Percentiles rank a stretch among this genome's conserved stretches.
Evolutionary conservation across 2,113 vertebrate genomes (phyloP).

Genomic region (Pachycephala philippinensis): DNA sequence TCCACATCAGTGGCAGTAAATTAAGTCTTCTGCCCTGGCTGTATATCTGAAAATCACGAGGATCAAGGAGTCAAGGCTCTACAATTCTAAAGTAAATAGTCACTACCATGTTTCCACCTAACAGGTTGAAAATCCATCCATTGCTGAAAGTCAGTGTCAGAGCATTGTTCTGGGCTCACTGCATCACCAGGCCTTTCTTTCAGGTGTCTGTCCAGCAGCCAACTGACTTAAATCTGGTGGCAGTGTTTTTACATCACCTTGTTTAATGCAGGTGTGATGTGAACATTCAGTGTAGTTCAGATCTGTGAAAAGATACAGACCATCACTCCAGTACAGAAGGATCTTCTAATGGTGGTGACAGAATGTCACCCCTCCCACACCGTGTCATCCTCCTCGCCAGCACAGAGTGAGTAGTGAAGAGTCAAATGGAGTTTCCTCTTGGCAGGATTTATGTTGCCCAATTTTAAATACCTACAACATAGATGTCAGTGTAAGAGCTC

Average conservation of each 20-base stretch:
- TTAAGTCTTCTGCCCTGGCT: not conserved
- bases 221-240: not conserved
- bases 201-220: not conserved
- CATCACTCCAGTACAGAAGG: not conserved
- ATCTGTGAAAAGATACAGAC: not conserved
- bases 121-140: not conserved
- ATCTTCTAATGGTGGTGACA: not conserved
- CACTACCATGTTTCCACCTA: not conserved
- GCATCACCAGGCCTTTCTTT: not conserved
- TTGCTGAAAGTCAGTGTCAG: not conserved
- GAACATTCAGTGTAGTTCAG: not conserved
- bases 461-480: conserved; percentile 1
- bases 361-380: not conserved
- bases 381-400: not conserved
- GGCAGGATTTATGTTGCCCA: not conserved
- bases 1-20: not conserved
- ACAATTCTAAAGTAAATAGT: not conserved
- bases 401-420: not conserved
- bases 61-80: not conserved
- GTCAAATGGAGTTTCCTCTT: not conserved
- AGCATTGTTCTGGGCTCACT: not conserved
- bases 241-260: not conserved
- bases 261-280: not conserved
- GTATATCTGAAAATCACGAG: not conserved
- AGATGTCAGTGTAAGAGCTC: conserved; percentile 21